These are phyloP conservation scores for Pseudochaenichthys georgianus DNA, from an alignment of 2,797 vertebrate species.

Conservation along the genomic window DNA sequence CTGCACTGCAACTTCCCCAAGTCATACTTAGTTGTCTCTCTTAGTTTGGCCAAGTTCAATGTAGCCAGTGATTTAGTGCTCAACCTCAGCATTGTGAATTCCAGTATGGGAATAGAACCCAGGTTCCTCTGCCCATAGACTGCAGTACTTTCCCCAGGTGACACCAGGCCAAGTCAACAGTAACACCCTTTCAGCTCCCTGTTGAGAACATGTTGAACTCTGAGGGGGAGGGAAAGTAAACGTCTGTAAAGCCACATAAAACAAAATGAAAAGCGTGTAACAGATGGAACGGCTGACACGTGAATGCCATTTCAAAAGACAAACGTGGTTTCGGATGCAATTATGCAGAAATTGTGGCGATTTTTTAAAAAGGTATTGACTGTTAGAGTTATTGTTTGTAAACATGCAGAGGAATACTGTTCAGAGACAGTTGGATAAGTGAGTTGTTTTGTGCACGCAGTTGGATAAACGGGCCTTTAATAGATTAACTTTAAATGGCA, in stretches of 20 bases:
- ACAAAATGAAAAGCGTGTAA: not conserved
- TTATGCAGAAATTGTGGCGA: too few species aligned
- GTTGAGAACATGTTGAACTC: conserved; percentile 32
- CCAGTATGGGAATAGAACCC: not conserved
- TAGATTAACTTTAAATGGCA: conserved; percentile 35
- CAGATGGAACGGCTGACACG: conserved; percentile 26
- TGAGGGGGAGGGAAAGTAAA: conserved; percentile 2
- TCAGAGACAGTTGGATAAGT: conserved; percentile 11
- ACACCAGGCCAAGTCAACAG: conserved; percentile 20
- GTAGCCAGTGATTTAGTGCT: conserved; percentile 6
- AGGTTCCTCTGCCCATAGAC: conserved; percentile 12
- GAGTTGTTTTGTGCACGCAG: conserved; percentile 15
- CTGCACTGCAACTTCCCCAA: conserved; percentile 16
- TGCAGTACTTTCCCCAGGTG: conserved; percentile 8
- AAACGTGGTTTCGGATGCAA: too few species aligned
- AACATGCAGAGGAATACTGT: not conserved
- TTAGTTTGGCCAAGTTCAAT: not conserved
- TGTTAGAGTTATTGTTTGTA: conserved; percentile 21
- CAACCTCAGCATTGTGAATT: conserved; percentile 16
- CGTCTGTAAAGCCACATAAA: conserved; percentile 14
- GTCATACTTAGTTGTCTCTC: conserved; percentile 1
- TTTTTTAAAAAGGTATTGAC: not conserved
- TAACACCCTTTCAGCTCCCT: conserved; percentile 24
- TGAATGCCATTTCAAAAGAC: too few species aligned
- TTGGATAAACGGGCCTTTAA: conserved; percentile 28